phyloP scores from a whole-genome alignment of 2,888 invertebrate species.

The Cecidostiba fungosa region DNA sequence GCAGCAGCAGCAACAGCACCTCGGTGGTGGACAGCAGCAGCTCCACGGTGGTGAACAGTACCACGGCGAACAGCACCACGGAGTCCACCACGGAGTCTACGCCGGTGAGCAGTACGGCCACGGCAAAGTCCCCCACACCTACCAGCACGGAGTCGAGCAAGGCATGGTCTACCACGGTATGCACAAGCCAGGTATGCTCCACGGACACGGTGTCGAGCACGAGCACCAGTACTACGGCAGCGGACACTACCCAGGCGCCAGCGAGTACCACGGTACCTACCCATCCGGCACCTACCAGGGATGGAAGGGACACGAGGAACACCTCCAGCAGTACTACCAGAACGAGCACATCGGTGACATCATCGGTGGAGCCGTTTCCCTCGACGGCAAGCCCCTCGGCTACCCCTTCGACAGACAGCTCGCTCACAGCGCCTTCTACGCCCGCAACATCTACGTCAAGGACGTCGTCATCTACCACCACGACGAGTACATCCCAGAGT shows the following conservation, averaged over 20 bases:
- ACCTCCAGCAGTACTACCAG: conserved; percentile 72
- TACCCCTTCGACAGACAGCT: conserved; percentile 83
- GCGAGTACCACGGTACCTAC: conserved; percentile 59
- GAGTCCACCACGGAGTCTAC: conserved; percentile 7
- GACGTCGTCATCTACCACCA: conserved; percentile 83
- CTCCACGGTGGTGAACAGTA: conserved; percentile 17
- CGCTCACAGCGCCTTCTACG: conserved; percentile 75
- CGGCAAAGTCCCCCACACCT: background rate
- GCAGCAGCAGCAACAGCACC: conserved; percentile 46
- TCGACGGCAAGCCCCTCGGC: conserved; percentile 82
- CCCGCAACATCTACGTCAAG: conserved; percentile 81
- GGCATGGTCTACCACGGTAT: background rate
- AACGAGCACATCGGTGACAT: conserved; percentile 71
- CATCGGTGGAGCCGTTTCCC: conserved; percentile 78
- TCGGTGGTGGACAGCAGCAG: conserved; percentile 54
- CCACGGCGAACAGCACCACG: conserved; percentile 48
- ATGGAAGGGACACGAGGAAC: conserved; percentile 68
- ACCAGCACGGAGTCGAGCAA: background rate
- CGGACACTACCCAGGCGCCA: conserved; percentile 69
- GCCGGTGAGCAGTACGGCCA: conserved; percentile 59
- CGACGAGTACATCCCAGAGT: conserved; percentile 69
- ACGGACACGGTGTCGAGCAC: conserved; percentile 58
- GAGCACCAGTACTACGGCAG: conserved; percentile 68
- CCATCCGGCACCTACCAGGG: conserved; percentile 59
- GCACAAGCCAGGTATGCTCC: conserved; percentile 58